phyloP scores from a whole-genome alignment of 2,888 invertebrate species.

The Volucella zonaria region DNA sequence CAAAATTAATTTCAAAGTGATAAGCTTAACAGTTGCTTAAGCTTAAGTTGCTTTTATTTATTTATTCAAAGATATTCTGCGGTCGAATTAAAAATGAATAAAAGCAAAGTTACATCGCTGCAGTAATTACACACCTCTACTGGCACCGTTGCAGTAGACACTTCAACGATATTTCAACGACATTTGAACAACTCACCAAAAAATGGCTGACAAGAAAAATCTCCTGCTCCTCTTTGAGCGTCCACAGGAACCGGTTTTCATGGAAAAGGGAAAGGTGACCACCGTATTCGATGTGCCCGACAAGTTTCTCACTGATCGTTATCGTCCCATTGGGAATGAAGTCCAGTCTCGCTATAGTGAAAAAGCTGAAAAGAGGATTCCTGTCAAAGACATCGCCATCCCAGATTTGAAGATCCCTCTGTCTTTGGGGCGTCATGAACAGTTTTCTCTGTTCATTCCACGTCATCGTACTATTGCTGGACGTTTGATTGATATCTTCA shows the following conservation, averaged over 20 bases:
- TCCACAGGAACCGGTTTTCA: constrained; percentile 88
- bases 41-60: too few relatives aligned
- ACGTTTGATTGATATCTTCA: constrained; percentile 86
- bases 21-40: too few relatives aligned
- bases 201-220: constrained; percentile 81
- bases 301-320: constrained; percentile 84
- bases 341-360: constrained; percentile 85
- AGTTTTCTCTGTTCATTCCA: constrained; percentile 87
- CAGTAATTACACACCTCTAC: constrained; percentile 21
- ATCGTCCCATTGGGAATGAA: constrained; percentile 81
- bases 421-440: constrained; percentile 85
- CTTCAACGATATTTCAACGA: neutral
- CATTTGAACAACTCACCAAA: neutral
- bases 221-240: constrained; percentile 87
- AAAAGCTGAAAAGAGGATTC: constrained; percentile 82
- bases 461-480: constrained; percentile 86
- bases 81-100: constrained; percentile 45
- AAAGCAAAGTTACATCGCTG: constrained; percentile 1
- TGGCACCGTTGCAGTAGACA: constrained; percentile 11
- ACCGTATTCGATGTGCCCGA: constrained; percentile 85
- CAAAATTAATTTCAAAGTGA: too few relatives aligned
- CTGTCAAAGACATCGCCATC: constrained; percentile 84
- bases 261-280: constrained; percentile 86
- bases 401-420: constrained; percentile 85
- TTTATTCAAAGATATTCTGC: neutral